Evolutionary conservation across 2,797 vertebrate species (phyloP), one percentile per base, ranked within the genome.

Genomic region (Tapirus indicus): DNA sequence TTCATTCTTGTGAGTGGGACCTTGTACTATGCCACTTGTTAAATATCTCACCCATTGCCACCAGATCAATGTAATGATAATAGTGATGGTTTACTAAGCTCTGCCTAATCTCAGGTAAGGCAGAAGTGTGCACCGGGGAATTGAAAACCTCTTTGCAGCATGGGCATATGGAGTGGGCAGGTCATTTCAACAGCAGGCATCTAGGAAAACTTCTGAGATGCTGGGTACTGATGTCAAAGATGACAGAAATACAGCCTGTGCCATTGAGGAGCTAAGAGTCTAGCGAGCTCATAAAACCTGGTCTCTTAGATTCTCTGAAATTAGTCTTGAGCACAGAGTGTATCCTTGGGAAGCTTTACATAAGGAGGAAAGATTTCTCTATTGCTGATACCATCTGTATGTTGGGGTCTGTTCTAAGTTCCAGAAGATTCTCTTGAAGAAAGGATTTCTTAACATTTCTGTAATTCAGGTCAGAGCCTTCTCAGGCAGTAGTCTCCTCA

Each of bases 391-490:
- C 7, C n/a, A 25, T 68, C 88, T 78, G 32, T 47, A 29, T 47
- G 12, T 56, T 66, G 17, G 79, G 11, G 29, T 92, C 56, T 10
- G 11, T 60, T 78, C 92, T 75, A 60, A 44, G 29, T 88, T 92
- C 74, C 58, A 91, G 86, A 20, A 12, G 32, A 78, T 82, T 96
- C 66, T 74, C 66, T 75, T 52, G 13, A 77, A 77, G 60, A 83
- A 71, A 74, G 32, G 32, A 56, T 80, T 90, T 85, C 13, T 32
- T 60, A 74, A 79, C 7, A 18, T 74, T 74, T 49, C 60, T 82
- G 6, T 56, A 94, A 75, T 69, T 89, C 49, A 94, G 35, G 21
- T 56, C 25, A 86, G 56, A 93, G n/a, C 20, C 54, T 92, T 90
- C 38, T 77, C 32, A 58, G 49, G 20, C n/a, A 21, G 9, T 18